Conservation (phyloP, 2,888 invertebrate genomes). For the Mimas tiliae region DNA sequence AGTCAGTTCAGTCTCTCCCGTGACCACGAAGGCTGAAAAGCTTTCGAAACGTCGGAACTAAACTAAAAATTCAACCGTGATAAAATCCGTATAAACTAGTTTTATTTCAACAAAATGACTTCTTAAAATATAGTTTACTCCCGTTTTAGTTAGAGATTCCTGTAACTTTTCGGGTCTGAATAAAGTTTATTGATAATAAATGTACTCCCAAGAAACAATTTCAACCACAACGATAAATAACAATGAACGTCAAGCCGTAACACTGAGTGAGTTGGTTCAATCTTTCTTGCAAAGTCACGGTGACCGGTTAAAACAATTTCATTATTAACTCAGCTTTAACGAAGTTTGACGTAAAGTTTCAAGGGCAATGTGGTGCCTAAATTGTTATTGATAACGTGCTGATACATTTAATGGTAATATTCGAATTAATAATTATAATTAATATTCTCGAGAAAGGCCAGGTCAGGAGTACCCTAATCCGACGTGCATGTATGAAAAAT, state of each 20-base stretch:
- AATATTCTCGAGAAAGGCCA: no score
- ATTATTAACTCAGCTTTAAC: constrained; percentile 4
- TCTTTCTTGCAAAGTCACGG: not conserved
- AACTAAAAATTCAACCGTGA: no score
- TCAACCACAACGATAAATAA: constrained; percentile 20
- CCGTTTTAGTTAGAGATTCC: no score
- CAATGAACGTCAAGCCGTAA: constrained; percentile 14
- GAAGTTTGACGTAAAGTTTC: not conserved
- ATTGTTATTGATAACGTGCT: not conserved
- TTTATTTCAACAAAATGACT: no score
- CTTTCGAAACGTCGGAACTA: no score
- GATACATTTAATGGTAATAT: not conserved
- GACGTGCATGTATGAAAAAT: no score
- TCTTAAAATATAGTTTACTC: no score
- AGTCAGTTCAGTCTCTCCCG: no score
- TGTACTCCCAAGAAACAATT: not conserved
- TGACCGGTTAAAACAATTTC: constrained; percentile 4
- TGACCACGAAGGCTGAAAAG: no score
- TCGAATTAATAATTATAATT: no score
- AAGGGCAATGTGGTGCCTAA: not conserved
- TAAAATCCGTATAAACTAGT: no score
- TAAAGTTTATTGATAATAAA: constrained; percentile 3
- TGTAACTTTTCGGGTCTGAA: not conserved
- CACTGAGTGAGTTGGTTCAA: not conserved
- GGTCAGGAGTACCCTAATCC: no score